phyloP scores from a whole-genome alignment of 2,888 invertebrate species.

The Timema cristinae region DNA sequence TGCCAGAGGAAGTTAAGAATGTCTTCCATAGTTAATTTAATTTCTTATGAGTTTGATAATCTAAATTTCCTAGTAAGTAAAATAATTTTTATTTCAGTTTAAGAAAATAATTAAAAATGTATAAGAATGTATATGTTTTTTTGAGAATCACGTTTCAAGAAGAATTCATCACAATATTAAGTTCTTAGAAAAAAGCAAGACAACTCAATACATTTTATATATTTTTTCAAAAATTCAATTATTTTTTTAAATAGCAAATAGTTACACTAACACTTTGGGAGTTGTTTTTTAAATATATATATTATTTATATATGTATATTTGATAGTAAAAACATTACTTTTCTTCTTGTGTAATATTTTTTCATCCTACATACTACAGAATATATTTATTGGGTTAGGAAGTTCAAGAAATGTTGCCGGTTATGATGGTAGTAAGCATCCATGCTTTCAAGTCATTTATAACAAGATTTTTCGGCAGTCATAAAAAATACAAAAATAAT shows the following conservation, averaged over 20 bases:
- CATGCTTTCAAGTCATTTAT: no score
- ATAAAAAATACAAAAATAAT: no score
- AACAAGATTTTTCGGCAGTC: no score
- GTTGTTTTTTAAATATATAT: slow-evolving; percentile 18
- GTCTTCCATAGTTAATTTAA: no score
- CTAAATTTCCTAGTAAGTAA: no score
- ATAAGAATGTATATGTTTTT: slow-evolving; percentile 3
- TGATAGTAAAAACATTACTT: slow-evolving; percentile 13
- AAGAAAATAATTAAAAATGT: slow-evolving; percentile 8
- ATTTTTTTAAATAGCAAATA: background rate
- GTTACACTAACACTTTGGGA: slow-evolving; percentile 22
- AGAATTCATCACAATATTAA: no score
- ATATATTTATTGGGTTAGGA: slow-evolving; percentile 18
- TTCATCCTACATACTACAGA: slow-evolving; percentile 16
- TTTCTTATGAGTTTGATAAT: no score
- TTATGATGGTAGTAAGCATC: no score
- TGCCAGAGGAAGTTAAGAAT: no score
- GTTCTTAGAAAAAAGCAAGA: no score
- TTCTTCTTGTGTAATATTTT: slow-evolving; percentile 2
- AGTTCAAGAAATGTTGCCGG: slow-evolving; percentile 1
- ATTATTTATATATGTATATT: slow-evolving; percentile 22
- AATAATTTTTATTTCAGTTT: slow-evolving; percentile 2
- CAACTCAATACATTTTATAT: no score
- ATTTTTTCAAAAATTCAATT: slow-evolving; percentile 12
- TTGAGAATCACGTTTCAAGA: background rate